These are phyloP conservation scores for Synchiropus splendidus DNA, from an alignment of 2,113 vertebrate genomes.

Conservation along the genomic window DNA sequence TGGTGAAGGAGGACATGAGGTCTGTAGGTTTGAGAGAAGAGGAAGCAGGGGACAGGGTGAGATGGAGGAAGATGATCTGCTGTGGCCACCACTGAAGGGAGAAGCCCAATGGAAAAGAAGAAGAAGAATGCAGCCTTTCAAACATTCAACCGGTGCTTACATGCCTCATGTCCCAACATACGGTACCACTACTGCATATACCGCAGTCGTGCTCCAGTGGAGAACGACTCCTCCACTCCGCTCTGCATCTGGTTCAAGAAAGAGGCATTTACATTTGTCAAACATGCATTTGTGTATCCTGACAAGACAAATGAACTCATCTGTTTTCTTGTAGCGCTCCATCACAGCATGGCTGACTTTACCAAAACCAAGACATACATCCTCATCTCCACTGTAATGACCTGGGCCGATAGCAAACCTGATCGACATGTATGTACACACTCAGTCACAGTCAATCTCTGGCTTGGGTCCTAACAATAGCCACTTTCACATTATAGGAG, in stretches of 20 bases:
- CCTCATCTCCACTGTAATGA: conserved; percentile 87
- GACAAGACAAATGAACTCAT: background rate
- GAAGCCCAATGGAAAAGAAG: no score
- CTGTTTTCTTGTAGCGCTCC: conserved; percentile 64
- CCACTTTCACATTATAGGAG: no score
- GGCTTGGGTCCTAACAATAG: no score
- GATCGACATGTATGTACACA: conserved; percentile 74
- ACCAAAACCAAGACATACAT: conserved; percentile 76
- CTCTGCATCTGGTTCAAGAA: background rate
- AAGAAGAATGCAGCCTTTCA: background rate
- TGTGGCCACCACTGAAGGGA: no score
- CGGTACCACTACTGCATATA: background rate
- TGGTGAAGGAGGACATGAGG: no score
- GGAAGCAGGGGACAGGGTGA: background rate
- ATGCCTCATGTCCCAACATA: background rate
- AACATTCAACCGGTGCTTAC: background rate
- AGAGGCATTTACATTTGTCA: background rate
- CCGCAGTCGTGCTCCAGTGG: background rate
- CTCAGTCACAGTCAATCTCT: no score
- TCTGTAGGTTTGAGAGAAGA: no score
- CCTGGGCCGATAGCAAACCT: conserved; percentile 76
- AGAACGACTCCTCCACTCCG: background rate
- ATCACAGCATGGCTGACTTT: conserved; percentile 62
- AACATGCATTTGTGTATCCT: background rate
- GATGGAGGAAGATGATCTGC: no score